Conservation (phyloP, 2,888 invertebrate genomes). For the Diarsia mendica region DNA sequence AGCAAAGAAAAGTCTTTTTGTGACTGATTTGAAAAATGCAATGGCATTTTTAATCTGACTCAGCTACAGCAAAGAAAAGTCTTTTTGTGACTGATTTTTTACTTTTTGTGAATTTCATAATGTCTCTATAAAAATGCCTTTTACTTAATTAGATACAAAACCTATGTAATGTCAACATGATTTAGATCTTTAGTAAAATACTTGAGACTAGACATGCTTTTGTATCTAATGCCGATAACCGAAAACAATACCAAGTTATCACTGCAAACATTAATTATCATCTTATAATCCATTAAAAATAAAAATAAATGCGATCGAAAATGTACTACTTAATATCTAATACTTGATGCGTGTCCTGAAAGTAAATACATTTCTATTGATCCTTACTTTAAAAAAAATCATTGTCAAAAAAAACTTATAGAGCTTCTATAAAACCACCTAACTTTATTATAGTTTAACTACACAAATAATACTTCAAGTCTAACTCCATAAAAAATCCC, state of each 20-base stretch:
- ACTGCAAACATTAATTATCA: background rate
- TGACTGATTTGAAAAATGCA: constrained; percentile 13
- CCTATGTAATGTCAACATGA: too few relatives aligned
- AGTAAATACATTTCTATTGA: background rate
- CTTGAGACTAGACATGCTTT: background rate
- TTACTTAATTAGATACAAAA: background rate
- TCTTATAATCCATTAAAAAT: background rate
- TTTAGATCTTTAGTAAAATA: background rate
- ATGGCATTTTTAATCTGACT: too few relatives aligned
- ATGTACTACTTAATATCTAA: background rate
- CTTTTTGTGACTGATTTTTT: too few relatives aligned
- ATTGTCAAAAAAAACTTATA: background rate
- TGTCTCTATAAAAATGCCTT: background rate
- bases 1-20: constrained; percentile 14
- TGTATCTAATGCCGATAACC: background rate
- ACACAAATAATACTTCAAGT: constrained; percentile 33
- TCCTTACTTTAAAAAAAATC: background rate
- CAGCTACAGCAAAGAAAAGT: too few relatives aligned
- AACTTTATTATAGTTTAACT: too few relatives aligned
- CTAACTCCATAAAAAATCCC: constrained; percentile 52
- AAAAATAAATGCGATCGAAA: background rate
- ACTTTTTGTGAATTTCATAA: background rate
- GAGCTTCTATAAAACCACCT: background rate
- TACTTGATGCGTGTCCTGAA: background rate
- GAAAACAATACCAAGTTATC: background rate